Evolutionary conservation across 2,888 invertebrate genomes (phyloP).

Genomic region (Andrena chrysosceles): DNA sequence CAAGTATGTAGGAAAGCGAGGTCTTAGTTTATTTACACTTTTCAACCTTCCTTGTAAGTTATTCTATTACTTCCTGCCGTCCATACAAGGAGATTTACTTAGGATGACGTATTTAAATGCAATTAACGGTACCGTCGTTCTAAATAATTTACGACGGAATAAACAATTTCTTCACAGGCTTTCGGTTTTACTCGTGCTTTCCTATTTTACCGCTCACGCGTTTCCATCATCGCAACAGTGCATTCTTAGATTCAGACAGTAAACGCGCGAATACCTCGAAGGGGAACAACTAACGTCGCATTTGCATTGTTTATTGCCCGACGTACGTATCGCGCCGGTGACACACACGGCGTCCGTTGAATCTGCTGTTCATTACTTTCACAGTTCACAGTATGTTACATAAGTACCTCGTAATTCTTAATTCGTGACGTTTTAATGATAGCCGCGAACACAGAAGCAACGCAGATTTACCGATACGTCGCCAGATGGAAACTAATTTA

Average conservation of each 20-base stretch:
- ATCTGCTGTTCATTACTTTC: constrained; percentile 63
- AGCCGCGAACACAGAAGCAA: constrained; percentile 59
- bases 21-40: no score
- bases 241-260: constrained; percentile 33
- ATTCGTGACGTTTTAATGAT: constrained; percentile 65
- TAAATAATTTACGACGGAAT: constrained; percentile 20
- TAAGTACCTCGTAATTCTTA: constrained; percentile 65
- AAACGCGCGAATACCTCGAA: constrained; percentile 27
- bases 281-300: constrained; percentile 46
- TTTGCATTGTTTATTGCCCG: constrained; percentile 62
- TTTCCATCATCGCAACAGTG: constrained; percentile 37
- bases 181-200: background rate
- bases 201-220: background rate
- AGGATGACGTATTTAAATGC: background rate
- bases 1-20: no score
- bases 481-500: constrained; percentile 40
- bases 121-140: constrained; percentile 1
- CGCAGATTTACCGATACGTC: constrained; percentile 61
- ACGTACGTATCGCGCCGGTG: constrained; percentile 55
- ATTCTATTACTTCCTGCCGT: background rate
- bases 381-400: constrained; percentile 54
- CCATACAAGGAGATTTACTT: background rate
- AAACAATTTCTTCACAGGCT: constrained; percentile 25
- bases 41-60: no score
- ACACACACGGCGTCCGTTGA: constrained; percentile 48